Evolutionary conservation across 2,888 invertebrate genomes (phyloP).

Genomic region (Parnassius smintheus): DNA sequence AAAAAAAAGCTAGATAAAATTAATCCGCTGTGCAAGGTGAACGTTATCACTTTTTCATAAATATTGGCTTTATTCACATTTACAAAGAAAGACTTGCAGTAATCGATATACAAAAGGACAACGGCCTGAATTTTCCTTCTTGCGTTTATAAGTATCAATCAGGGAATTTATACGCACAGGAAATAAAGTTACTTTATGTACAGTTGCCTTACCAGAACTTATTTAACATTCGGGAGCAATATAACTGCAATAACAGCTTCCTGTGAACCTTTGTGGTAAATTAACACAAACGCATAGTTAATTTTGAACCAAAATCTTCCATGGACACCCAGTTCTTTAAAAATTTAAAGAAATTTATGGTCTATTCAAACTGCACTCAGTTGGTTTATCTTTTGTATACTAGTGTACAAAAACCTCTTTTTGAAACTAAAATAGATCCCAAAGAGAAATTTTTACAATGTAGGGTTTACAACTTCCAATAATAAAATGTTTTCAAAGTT

Average conservation of each 20-base stretch:
- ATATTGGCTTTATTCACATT: background rate
- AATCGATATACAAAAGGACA: slow-evolving; percentile 34
- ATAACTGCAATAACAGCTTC: slow-evolving; percentile 48
- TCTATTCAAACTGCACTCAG: slow-evolving; percentile 38
- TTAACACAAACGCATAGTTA: slow-evolving; percentile 54
- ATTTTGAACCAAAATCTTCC: slow-evolving; percentile 44
- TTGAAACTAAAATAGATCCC: slow-evolving; percentile 6
- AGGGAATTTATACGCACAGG: background rate
- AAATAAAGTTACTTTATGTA: slow-evolving; percentile 28
- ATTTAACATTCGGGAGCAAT: slow-evolving; percentile 52
- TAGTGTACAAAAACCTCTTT: slow-evolving; percentile 11
- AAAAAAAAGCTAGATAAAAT: slow-evolving; percentile 6
- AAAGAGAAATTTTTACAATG: slow-evolving; percentile 11
- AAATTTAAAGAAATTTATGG: slow-evolving; percentile 50
- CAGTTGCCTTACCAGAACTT: too few species aligned
- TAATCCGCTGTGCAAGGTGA: background rate
- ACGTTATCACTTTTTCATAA: too few species aligned
- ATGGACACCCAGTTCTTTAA: slow-evolving; percentile 54
- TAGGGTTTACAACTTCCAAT: slow-evolving; percentile 14
- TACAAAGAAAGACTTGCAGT: background rate
- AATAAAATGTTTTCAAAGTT: slow-evolving; percentile 22
- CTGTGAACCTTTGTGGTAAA: slow-evolving; percentile 47
- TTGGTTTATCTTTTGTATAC: slow-evolving; percentile 19
- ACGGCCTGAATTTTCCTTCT: slow-evolving; percentile 17
- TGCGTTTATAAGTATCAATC: background rate